These are phyloP conservation scores for Indri indri DNA, from an alignment of 2,113 vertebrate genomes.

Conservation along the genomic window DNA sequence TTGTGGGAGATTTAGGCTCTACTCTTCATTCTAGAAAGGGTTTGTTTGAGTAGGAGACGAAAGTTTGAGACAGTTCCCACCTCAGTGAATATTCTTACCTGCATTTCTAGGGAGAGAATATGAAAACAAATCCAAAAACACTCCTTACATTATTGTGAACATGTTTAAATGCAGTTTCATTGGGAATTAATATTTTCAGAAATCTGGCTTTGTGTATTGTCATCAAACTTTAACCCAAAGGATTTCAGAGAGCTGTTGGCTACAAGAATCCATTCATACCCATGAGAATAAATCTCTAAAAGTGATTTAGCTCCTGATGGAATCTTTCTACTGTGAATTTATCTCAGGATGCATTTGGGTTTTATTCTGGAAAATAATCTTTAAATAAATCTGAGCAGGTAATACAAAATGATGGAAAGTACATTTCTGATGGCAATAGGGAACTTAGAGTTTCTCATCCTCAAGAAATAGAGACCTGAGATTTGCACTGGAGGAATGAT, in stretches of 20 bases:
- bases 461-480: not conserved
- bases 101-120: not conserved
- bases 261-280: conserved; percentile 5
- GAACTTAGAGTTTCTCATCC: not conserved
- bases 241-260: not conserved
- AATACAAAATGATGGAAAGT: not conserved
- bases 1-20: not conserved
- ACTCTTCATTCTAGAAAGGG: not conserved
- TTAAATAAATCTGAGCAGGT: conserved; percentile 38
- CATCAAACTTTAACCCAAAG: not conserved
- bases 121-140: not conserved
- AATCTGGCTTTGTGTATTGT: not conserved
- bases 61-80: not conserved
- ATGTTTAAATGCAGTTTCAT: not conserved
- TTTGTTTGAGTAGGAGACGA: not conserved
- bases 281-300: not conserved
- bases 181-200: not conserved
- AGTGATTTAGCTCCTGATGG: not conserved
- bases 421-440: not conserved
- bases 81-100: not conserved
- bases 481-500: not conserved
- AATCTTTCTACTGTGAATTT: conserved; percentile 40
- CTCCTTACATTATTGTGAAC: conserved; percentile 7
- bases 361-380: conserved; percentile 53
- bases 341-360: not conserved